Evolutionary conservation across 37 sponge, comb jelly and placozoan species (phyloP).

Genomic region (Lycopodina hypogea): DNA sequence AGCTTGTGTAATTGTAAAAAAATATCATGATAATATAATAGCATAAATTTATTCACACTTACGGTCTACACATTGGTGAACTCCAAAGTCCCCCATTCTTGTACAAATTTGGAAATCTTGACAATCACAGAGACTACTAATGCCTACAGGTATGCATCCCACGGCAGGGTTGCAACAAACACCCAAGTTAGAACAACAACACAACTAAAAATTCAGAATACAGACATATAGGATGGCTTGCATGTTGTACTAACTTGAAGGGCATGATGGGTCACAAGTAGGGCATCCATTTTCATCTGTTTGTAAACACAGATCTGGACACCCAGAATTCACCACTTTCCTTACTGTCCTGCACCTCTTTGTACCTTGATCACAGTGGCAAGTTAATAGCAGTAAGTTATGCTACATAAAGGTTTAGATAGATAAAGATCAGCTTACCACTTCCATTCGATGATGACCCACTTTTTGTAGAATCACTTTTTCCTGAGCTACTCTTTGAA

Average conservation of each 20-base stretch:
- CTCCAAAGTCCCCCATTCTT: slow-evolving; percentile 18
- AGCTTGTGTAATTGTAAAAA: background rate
- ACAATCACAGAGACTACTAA: background rate
- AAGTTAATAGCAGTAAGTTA: no score
- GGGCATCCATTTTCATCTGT: slow-evolving; percentile 22
- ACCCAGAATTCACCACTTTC: background rate
- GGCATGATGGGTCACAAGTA: slow-evolving; percentile 2
- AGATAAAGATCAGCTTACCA: background rate
- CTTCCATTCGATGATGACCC: background rate
- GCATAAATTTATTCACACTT: background rate
- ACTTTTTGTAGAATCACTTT: background rate
- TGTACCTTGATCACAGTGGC: no score
- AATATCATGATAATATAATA: background rate
- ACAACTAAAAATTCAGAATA: background rate
- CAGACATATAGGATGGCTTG: no score
- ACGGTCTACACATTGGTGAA: slow-evolving; percentile 7
- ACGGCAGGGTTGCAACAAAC: no score
- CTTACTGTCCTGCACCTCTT: slow-evolving; percentile 1
- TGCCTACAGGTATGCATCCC: background rate
- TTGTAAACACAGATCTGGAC: background rate
- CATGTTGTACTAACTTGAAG: background rate
- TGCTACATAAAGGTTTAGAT: no score
- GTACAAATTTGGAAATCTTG: background rate
- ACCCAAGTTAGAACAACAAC: background rate
- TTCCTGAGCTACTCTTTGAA: background rate